Conservation (phyloP, 92 coral and sea anemone species). For the Bergia puertoricense region DNA sequence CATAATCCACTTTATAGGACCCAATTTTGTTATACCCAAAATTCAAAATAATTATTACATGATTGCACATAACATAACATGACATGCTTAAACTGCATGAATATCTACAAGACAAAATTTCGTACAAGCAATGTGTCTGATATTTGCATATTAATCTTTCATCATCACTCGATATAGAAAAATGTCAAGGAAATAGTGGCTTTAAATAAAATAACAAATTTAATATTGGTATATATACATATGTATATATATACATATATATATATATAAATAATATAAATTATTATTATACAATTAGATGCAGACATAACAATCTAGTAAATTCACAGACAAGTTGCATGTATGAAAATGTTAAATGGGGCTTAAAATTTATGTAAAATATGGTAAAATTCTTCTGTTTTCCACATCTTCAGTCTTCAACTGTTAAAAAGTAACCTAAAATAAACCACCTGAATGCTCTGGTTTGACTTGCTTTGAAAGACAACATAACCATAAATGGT, state of each 20-base stretch:
- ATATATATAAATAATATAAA: too few relatives aligned
- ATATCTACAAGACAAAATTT: too few relatives aligned
- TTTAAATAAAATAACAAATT: background rate
- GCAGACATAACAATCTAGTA: background rate
- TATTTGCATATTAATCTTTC: background rate
- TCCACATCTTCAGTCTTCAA: background rate
- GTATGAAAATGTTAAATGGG: background rate
- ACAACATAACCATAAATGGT: background rate
- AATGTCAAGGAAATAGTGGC: too few relatives aligned
- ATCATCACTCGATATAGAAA: background rate
- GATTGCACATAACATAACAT: too few relatives aligned
- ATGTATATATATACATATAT: background rate
- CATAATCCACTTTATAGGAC: too few relatives aligned
- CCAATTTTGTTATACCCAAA: too few relatives aligned
- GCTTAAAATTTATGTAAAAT: background rate
- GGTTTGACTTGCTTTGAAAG: background rate
- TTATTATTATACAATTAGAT: too few relatives aligned
- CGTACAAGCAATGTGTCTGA: background rate
- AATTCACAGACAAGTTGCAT: background rate
- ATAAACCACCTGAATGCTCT: background rate
- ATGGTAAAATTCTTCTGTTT: background rate
- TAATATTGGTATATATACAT: background rate
- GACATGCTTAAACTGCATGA: too few relatives aligned
- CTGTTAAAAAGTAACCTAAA: background rate
- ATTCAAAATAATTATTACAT: too few relatives aligned